Percentiles rank a stretch among this genome's conserved stretches.
Conservation (phyloP, 2,797 vertebrate genomes). For the Enteromius mattozi region DNA sequence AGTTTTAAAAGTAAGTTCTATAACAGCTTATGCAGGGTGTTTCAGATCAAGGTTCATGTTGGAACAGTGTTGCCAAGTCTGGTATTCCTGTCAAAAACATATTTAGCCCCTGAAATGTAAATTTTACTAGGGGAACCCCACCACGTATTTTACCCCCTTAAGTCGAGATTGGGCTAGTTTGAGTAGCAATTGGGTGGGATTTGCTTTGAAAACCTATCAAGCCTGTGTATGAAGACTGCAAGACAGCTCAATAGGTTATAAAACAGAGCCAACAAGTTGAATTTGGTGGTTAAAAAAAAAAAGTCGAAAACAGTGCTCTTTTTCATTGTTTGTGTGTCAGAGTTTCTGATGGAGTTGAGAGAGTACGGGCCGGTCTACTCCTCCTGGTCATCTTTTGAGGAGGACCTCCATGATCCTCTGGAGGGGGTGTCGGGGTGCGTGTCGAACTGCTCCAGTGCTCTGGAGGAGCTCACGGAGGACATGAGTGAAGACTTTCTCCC, state of each 20-base stretch:
- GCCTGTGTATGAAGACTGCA: not conserved
- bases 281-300: not conserved
- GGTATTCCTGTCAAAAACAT: no score
- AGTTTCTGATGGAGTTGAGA: slow-evolving; percentile 91
- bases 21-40: not conserved
- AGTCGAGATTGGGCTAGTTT: no score
- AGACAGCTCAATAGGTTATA: not conserved
- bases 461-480: slow-evolving; percentile 91
- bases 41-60: not conserved
- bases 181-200: no score
- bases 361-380: slow-evolving; percentile 93
- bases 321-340: slow-evolving; percentile 67
- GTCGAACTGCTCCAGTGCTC: slow-evolving; percentile 83
- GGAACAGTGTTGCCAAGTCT: not conserved
- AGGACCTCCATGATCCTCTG: slow-evolving; percentile 86
- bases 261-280: not conserved
- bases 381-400: slow-evolving; percentile 88
- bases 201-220: no score
- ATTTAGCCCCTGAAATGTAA: no score
- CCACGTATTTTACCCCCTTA: no score
- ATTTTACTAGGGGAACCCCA: no score
- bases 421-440: slow-evolving; percentile 89
- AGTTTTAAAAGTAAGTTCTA: not conserved
- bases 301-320: not conserved
- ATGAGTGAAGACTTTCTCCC: slow-evolving; percentile 95